Percentiles rank a stretch among this genome's conserved stretches.
Conservation (phyloP, 2,797 vertebrate species). For the Mycteria americana region DNA sequence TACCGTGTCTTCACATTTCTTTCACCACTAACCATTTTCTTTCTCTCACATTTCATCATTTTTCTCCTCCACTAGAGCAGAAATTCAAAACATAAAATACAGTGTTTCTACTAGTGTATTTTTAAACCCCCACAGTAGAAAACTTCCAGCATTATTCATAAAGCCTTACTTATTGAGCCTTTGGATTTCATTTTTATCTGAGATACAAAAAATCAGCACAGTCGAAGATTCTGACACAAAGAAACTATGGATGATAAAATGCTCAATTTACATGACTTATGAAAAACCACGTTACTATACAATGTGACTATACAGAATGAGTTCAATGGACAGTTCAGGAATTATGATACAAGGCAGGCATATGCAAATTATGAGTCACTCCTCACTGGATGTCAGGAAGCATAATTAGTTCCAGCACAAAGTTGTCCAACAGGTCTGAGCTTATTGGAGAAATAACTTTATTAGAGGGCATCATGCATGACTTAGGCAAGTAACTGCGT, state of each 20-base stretch:
- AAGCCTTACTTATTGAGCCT: not conserved
- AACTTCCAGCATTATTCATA: not conserved
- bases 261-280: not conserved
- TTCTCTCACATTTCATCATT: not conserved
- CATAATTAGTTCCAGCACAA: slow-evolving; percentile 39
- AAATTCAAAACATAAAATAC: not conserved
- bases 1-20: not conserved
- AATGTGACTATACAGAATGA: not conserved
- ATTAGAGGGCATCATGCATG: slow-evolving; percentile 37
- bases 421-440: slow-evolving; percentile 9
- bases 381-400: not conserved
- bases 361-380: slow-evolving; percentile 45
- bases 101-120: not conserved
- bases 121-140: not conserved
- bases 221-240: not conserved
- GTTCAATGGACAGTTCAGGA: not conserved
- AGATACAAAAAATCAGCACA: not conserved
- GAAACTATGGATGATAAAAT: not conserved
- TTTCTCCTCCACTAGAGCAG: not conserved
- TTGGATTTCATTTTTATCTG: not conserved
- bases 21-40: not conserved
- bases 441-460: slow-evolving; percentile 42
- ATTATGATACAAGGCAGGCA: not conserved
- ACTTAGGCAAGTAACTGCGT: slow-evolving; percentile 41
- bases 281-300: not conserved